phyloP scores from a whole-genome alignment of 2,113 vertebrate genomes.

The Dromas ardeola region DNA sequence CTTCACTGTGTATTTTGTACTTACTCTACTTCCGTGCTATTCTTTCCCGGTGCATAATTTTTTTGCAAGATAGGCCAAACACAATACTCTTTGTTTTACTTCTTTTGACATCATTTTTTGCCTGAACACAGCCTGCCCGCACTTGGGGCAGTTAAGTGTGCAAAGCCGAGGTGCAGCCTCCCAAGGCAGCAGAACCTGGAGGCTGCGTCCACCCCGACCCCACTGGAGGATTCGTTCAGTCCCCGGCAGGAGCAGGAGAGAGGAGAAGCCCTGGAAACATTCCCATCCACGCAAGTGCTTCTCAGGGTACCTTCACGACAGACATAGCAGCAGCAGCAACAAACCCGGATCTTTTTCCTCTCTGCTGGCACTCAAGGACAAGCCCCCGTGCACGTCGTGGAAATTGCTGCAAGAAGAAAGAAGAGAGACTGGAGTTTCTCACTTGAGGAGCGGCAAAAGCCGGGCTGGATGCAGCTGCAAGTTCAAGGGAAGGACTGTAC shows the following conservation, averaged over 20 bases:
- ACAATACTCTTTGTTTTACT: slow-evolving; percentile 47
- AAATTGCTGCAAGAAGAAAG: background rate
- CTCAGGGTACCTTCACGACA: fast-evolving
- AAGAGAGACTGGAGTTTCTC: background rate
- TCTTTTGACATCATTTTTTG: slow-evolving; percentile 19
- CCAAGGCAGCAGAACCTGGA: background rate
- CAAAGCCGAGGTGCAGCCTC: background rate
- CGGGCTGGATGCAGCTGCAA: background rate
- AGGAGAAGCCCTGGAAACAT: background rate
- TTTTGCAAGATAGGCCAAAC: slow-evolving; percentile 52
- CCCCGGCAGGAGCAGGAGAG: background rate
- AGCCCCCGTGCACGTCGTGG: fast-evolving
- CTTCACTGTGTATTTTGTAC: background rate
- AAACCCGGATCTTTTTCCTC: background rate
- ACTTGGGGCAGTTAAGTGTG: background rate
- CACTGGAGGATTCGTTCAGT: background rate
- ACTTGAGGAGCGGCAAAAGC: background rate
- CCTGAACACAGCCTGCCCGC: background rate
- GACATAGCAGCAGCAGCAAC: background rate
- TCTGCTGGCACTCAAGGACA: background rate
- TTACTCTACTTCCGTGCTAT: background rate
- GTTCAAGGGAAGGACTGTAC: background rate
- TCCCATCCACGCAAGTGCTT: background rate
- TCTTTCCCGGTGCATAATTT: slow-evolving; percentile 25
- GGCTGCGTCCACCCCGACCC: fast-evolving